Evolutionary conservation across 2,113 vertebrate genomes (phyloP).

Genomic region (Scytalopus superciliaris): DNA sequence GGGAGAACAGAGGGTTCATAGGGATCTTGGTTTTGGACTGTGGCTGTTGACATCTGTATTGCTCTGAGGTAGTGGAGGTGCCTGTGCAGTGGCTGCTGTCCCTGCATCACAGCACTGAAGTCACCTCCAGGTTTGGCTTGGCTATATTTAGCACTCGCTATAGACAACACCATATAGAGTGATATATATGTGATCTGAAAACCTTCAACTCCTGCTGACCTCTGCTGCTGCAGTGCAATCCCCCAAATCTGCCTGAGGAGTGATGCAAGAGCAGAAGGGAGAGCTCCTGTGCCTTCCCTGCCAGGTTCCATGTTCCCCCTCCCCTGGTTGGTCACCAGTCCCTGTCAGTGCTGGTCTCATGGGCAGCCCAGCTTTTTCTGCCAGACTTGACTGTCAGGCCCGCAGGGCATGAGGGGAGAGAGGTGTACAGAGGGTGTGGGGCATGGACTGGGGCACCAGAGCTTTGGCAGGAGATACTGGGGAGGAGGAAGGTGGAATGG

Average conservation of each 20-base stretch:
- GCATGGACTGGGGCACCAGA: rapidly evolving
- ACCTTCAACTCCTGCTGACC: conserved; percentile 53
- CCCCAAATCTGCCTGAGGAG: neutral
- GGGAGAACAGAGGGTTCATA: neutral
- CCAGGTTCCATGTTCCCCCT: neutral
- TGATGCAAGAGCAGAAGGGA: rapidly evolving
- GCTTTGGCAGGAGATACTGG: neutral
- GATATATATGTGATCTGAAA: conserved; percentile 30
- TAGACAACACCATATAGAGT: conserved; percentile 55
- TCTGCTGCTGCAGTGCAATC: neutral
- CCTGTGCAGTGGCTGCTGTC: neutral
- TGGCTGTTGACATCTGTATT: neutral
- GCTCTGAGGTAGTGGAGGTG: neutral
- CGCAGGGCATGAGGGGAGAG: neutral
- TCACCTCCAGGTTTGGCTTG: conserved; percentile 49
- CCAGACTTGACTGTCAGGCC: neutral
- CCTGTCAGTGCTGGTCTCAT: neutral
- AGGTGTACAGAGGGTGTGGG: neutral
- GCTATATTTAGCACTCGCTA: conserved; percentile 47
- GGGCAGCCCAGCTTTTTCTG: neutral
- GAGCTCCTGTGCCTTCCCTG: neutral
- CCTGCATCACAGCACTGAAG: conserved; percentile 8
- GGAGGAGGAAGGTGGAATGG: neutral
- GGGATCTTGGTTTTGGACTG: neutral
- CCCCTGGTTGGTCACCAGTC: neutral